Percentiles rank a stretch among this genome's conserved stretches.
Conservation (phyloP, 2,888 invertebrate genomes). For the Tyria jacobaeae region DNA sequence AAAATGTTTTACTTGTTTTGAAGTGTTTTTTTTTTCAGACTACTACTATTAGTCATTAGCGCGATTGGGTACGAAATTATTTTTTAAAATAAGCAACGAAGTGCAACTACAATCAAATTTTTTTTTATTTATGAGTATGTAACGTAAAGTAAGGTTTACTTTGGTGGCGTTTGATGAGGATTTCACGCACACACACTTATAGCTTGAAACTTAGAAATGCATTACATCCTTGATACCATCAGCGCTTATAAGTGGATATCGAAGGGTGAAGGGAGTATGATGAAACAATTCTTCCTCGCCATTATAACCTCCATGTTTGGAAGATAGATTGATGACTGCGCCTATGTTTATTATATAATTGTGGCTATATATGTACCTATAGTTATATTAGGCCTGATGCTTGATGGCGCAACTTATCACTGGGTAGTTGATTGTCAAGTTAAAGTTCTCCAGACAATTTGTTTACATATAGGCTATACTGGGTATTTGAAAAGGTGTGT, state of each 20-base stretch:
- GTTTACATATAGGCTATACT: no score
- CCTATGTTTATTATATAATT: background rate
- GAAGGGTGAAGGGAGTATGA: conserved; percentile 1
- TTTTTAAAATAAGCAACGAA: background rate
- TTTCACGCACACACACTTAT: no score
- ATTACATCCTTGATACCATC: background rate
- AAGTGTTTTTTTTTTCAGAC: no score
- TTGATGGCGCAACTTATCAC: background rate
- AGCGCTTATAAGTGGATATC: background rate
- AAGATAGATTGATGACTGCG: background rate
- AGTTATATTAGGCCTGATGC: background rate
- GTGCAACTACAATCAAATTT: background rate
- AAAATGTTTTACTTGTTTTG: no score
- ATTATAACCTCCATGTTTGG: conserved; percentile 13
- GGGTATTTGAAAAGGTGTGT: no score
- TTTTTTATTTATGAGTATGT: background rate
- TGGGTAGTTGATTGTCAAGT: background rate
- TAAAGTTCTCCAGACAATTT: background rate
- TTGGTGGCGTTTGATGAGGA: background rate
- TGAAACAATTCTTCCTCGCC: conserved; percentile 8
- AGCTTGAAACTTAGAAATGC: background rate
- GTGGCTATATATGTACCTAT: background rate
- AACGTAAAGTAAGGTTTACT: background rate
- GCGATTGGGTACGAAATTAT: background rate
- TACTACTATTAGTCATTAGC: no score